These are phyloP conservation scores for Colletes gigas DNA, from an alignment of 1,140 invertebrate species.

Conservation along the genomic window DNA sequence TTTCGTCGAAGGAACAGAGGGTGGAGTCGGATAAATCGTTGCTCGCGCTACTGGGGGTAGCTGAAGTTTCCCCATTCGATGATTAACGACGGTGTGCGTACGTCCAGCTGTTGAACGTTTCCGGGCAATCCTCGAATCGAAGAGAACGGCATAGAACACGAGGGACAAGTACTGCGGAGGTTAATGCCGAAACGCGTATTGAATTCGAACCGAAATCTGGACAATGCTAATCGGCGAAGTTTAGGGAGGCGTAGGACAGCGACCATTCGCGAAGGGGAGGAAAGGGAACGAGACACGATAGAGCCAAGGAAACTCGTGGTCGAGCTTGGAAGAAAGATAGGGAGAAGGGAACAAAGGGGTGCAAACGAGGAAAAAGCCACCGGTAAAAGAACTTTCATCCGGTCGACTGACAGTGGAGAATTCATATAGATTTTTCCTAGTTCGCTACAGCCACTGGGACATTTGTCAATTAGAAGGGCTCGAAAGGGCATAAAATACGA, in stretches of 20 bases:
- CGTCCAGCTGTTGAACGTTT: background rate
- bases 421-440: slow-evolving; percentile 39
- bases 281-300: background rate
- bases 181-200: background rate
- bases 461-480: slow-evolving; percentile 45
- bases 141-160: background rate
- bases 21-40: background rate
- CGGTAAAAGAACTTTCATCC: slow-evolving; percentile 7
- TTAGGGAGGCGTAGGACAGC: background rate
- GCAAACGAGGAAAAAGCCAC: background rate
- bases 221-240: background rate
- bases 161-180: too few relatives aligned
- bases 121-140: background rate
- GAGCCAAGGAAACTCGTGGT: background rate
- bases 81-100: background rate
- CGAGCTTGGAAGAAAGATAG: background rate
- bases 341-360: too few relatives aligned
- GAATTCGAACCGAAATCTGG: background rate
- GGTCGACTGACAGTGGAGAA: slow-evolving; percentile 34
- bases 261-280: too few relatives aligned
- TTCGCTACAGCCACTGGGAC: background rate
- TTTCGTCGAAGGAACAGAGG: too few relatives aligned
- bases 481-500: slow-evolving; percentile 27
- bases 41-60: background rate
- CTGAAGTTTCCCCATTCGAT: background rate